phyloP scores from a whole-genome alignment of 2,113 vertebrate genomes.

The Oncorhynchus clarkii region DNA sequence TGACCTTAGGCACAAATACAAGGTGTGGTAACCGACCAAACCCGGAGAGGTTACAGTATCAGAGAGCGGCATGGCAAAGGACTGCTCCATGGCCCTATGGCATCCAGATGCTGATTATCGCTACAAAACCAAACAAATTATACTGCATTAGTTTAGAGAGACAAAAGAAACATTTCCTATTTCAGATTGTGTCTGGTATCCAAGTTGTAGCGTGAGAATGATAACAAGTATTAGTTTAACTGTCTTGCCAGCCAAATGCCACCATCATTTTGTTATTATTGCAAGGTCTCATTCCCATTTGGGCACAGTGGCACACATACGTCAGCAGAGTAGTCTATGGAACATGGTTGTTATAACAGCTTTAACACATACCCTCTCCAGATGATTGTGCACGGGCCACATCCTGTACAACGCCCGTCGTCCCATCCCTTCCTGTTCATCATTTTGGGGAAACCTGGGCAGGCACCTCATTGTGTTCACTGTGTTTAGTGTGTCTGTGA shows the following conservation, averaged over 20 bases:
- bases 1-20: slow-evolving; percentile 32
- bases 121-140: not conserved
- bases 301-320: too few relatives aligned
- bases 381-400: not conserved
- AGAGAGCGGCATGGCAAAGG: not conserved
- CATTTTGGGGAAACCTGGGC: not conserved
- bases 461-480: not conserved
- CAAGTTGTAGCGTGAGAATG: too few relatives aligned
- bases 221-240: too few relatives aligned
- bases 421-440: not conserved
- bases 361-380: not conserved
- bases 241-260: too few relatives aligned
- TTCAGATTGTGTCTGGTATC: not conserved
- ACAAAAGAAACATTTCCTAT: not conserved
- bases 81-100: not conserved
- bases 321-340: too few relatives aligned
- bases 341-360: not conserved
- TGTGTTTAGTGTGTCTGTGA: too few relatives aligned
- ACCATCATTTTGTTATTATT: too few relatives aligned
- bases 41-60: not conserved
- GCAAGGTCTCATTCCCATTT: too few relatives aligned
- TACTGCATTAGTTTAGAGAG: not conserved
- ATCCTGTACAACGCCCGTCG: not conserved
- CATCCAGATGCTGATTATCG: slow-evolving; percentile 23
- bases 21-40: slow-evolving; percentile 8